Percentiles rank a stretch among this genome's conserved stretches.
Conservation (phyloP, 2,113 vertebrate species). For the Percina caprodes region DNA sequence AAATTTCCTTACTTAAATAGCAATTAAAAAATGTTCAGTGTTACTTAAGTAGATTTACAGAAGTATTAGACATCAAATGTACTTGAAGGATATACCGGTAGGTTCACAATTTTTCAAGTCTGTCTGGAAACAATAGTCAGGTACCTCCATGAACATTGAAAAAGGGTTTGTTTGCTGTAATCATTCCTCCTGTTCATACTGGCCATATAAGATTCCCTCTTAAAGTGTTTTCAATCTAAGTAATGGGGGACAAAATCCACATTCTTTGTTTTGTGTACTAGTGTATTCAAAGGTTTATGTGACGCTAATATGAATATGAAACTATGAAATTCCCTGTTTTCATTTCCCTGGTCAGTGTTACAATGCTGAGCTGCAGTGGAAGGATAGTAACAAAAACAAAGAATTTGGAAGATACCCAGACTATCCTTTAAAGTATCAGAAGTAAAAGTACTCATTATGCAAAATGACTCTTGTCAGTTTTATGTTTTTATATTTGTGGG, state of each 20-base stretch:
- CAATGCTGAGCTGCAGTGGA: too few species aligned
- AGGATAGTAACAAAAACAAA: too few species aligned
- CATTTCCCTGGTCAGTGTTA: too few species aligned
- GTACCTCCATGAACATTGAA: not conserved
- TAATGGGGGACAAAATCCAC: not conserved
- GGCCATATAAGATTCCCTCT: not conserved
- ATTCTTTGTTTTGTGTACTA: not conserved
- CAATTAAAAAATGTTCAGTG: not conserved
- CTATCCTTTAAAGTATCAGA: too few species aligned
- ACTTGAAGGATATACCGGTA: not conserved
- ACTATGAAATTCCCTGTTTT: too few species aligned
- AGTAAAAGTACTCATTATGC: too few species aligned
- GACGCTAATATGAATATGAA: too few species aligned
- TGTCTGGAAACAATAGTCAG: not conserved
- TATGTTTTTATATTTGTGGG: too few species aligned
- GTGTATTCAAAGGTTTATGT: not conserved
- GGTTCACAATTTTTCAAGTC: not conserved
- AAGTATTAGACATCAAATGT: not conserved
- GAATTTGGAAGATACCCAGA: too few species aligned
- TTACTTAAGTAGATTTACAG: not conserved
- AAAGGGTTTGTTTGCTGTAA: not conserved
- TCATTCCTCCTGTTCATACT: not conserved
- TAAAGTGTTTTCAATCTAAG: too few species aligned
- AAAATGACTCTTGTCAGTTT: too few species aligned
- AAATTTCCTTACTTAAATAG: not conserved